Percentiles rank a stretch among this genome's conserved stretches.
Evolutionary conservation across 2,113 vertebrate genomes (phyloP).

Genomic region (Trichechus manatus): DNA sequence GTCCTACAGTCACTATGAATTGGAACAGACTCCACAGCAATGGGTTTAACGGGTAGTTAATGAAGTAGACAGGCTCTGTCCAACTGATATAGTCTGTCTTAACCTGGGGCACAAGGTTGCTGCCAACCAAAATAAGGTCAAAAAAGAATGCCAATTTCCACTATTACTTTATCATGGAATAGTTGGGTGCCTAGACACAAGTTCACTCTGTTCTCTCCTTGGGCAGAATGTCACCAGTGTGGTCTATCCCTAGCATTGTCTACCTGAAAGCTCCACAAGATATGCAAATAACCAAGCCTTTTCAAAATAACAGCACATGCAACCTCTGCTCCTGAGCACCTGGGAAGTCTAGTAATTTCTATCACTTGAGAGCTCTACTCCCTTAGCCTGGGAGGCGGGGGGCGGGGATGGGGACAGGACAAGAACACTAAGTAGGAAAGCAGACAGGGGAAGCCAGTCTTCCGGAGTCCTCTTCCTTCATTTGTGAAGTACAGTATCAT

Average conservation of each 20-base stretch:
- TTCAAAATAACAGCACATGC: not conserved
- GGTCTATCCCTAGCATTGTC: not conserved
- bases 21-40: too few species aligned
- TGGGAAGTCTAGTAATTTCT: not conserved
- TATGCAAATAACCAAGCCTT: not conserved
- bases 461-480: not conserved
- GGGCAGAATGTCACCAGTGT: not conserved
- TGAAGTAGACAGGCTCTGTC: not conserved
- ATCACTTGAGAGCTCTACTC: not conserved
- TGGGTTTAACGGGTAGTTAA: not conserved
- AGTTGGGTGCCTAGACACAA: not conserved
- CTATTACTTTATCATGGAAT: not conserved
- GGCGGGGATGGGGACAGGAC: not conserved
- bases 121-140: slow-evolving; percentile 25
- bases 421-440: not conserved
- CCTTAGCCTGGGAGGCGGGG: not conserved
- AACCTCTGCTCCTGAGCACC: not conserved
- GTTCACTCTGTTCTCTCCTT: not conserved
- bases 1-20: too few species aligned
- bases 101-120: not conserved
- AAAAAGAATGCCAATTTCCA: not conserved
- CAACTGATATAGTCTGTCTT: not conserved
- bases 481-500: not conserved
- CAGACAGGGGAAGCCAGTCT: not conserved
- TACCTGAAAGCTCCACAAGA: not conserved